Evolutionary conservation across 2,797 vertebrate species (phyloP).

Genomic region (Takifugu rubripes): DNA sequence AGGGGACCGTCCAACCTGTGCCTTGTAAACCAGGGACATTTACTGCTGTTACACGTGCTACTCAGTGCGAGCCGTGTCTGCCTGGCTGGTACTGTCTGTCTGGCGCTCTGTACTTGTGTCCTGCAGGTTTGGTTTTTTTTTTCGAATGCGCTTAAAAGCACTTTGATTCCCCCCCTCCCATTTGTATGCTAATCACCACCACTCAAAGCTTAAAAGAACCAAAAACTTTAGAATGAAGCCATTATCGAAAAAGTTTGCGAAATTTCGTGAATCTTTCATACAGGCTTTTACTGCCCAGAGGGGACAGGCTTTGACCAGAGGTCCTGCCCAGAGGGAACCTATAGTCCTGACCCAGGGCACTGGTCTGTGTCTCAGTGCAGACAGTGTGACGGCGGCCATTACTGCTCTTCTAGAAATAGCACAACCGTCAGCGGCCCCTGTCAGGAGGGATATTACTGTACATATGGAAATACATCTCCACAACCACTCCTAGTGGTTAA

Average conservation of each 20-base stretch:
- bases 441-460: conserved; percentile 83
- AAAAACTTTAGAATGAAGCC: conserved; percentile 1
- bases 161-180: not conserved
- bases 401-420: conserved; percentile 79
- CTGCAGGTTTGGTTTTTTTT: conserved; percentile 76
- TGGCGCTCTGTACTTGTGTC: conserved; percentile 77
- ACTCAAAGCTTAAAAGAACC: not conserved
- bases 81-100: conserved; percentile 81
- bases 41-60: conserved; percentile 58
- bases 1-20: conserved; percentile 67
- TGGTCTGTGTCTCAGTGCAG: conserved; percentile 70
- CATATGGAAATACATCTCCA: conserved; percentile 72
- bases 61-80: conserved; percentile 78
- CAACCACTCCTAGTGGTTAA: conserved; percentile 59
- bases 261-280: conserved; percentile 1
- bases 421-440: conserved; percentile 78
- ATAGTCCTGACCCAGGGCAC: conserved; percentile 72
- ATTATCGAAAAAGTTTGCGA: not conserved
- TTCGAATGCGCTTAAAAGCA: conserved; percentile 1
- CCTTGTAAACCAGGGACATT: conserved; percentile 82
- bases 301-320: conserved; percentile 76
- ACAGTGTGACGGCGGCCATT: conserved; percentile 80
- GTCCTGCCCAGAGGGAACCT: conserved; percentile 82
- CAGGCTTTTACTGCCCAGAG: conserved; percentile 86
- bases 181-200: not conserved